Evolutionary conservation across 2,113 vertebrate species (phyloP), one percentile per base, ranked within the genome.

Genomic region (Platysternon megacephalum): DNA sequence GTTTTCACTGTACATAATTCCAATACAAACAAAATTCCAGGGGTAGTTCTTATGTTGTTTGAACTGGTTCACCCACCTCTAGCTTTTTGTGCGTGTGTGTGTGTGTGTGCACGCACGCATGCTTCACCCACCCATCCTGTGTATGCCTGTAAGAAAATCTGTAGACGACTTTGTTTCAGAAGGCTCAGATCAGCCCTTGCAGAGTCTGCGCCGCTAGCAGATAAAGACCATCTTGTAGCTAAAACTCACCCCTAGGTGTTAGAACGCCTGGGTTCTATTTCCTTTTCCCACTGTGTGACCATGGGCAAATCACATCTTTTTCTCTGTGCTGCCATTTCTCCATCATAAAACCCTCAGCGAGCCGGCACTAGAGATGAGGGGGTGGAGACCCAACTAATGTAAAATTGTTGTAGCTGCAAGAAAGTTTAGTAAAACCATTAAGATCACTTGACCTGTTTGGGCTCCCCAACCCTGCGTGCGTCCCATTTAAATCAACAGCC

Each of bases 61-160:
- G 68, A 82, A 61, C 22, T 2, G 1, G 0, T 0, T 58, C 76
- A 29, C 1, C 0, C 39, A 2, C 79, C 46, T 16, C 58, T 68
- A 74, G 26, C 56, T 82, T 11, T 52, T 4, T 4, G 32, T 1
- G 12, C 13, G 32, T n/a, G 24, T 53, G 12, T 4, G 11, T n/a
- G 19, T 5, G 11, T n/a, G 19, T 51, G 22, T 10, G 17, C 2
- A 55, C 11, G 19, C 72, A 10, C 5, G 4, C 26, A 26, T 56
- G 12, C 12, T 61, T 68, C 14, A 88, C 87, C 56, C 55, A 52
- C 51, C 85, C 39, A 8, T 32, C 78, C 86, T 91, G 49, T 5
- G 35, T 82, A 85, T 48, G 39, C 0, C 0, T 61, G 29, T 1
- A 1, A 53, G 82, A 82, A 79, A 89, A 0, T 5, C 65, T 72